Percentiles rank a stretch among this genome's conserved stretches.
Evolutionary conservation across 2,888 invertebrate genomes (phyloP).

Genomic region (Ceramica pisi): DNA sequence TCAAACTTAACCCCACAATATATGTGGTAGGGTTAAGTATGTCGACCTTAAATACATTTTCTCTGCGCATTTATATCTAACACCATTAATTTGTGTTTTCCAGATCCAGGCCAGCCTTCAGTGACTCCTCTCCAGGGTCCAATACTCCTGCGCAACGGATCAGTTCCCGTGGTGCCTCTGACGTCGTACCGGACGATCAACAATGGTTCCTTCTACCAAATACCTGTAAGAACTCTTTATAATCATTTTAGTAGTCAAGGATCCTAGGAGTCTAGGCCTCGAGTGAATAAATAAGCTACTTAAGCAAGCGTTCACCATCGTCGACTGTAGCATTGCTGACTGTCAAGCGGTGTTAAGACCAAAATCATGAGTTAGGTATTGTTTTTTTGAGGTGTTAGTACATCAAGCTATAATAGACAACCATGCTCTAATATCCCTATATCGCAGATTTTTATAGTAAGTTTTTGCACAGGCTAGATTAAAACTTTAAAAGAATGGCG

Average conservation of each 20-base stretch:
- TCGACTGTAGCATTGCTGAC: not conserved
- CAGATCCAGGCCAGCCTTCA: conserved; percentile 89
- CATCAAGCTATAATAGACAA: too few species aligned
- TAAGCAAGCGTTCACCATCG: not conserved
- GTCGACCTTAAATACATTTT: not conserved
- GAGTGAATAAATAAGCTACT: too few species aligned
- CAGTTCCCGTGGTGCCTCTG: conserved; percentile 96
- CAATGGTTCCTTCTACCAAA: conserved; percentile 96
- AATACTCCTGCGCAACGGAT: conserved; percentile 96
- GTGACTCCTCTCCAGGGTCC: conserved; percentile 97
- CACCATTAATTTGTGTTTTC: conserved; percentile 46
- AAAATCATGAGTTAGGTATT: not conserved
- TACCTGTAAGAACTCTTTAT: conserved; percentile 93
- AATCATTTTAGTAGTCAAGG: not conserved
- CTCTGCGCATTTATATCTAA: not conserved
- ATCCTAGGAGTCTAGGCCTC: not conserved
- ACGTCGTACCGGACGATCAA: conserved; percentile 96
- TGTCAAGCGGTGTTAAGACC: too few species aligned
- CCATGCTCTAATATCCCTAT: too few species aligned
- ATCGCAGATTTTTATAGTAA: too few species aligned
- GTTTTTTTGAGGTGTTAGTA: not conserved
- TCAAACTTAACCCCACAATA: not conserved
- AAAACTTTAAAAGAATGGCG: too few species aligned
- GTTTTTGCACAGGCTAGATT: too few species aligned
- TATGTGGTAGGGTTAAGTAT: too few species aligned